These are phyloP conservation scores for Phoxinus dragarum DNA, from an alignment of 2,797 vertebrate genomes.

Conservation along the genomic window DNA sequence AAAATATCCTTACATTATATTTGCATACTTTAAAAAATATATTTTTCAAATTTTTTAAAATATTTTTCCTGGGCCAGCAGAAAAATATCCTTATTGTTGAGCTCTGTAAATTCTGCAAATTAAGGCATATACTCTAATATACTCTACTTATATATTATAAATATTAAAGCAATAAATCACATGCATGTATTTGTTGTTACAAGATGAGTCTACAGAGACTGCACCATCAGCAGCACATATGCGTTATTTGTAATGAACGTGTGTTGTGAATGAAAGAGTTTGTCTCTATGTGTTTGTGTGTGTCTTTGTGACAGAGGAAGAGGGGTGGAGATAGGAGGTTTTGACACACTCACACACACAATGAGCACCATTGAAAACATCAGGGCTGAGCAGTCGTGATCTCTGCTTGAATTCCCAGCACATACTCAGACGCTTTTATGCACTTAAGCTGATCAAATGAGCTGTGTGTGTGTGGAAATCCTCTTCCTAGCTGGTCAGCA, in stretches of 20 bases:
- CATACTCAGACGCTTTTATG: slow-evolving; percentile 54
- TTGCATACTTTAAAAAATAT: background rate
- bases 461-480: slow-evolving; percentile 38
- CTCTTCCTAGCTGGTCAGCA: slow-evolving; percentile 31
- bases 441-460: slow-evolving; percentile 48
- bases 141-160: background rate
- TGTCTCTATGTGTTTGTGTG: slow-evolving; percentile 35
- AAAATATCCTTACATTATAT: background rate
- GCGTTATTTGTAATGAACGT: slow-evolving; percentile 50
- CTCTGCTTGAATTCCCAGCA: slow-evolving; percentile 51
- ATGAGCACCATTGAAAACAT: slow-evolving; percentile 47
- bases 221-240: slow-evolving; percentile 58
- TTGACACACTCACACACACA: slow-evolving; percentile 32
- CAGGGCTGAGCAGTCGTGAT: slow-evolving; percentile 33
- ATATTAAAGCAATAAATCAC: background rate
- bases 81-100: background rate
- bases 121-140: background rate
- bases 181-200: slow-evolving; percentile 58
- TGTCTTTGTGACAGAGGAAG: slow-evolving; percentile 36
- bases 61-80: background rate
- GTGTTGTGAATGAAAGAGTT: slow-evolving; percentile 43
- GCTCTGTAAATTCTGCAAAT: background rate
- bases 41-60: background rate
- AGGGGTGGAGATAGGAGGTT: slow-evolving; percentile 1
- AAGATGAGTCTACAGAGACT: slow-evolving; percentile 62